phyloP scores from a whole-genome alignment of 2,888 invertebrate species.

The Cancer borealis region DNA sequence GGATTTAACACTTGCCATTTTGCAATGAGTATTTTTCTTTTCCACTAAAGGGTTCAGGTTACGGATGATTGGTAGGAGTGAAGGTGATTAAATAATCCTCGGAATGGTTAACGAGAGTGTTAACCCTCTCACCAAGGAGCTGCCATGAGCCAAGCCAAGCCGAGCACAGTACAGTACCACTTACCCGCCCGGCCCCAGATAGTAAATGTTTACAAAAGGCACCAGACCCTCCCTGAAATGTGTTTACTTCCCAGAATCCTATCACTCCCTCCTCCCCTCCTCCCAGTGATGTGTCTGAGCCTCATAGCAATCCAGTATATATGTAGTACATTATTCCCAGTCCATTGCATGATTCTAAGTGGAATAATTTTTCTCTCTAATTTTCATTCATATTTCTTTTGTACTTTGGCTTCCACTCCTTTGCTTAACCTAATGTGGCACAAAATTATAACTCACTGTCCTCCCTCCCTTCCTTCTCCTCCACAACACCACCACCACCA shows the following conservation, averaged over 20 bases:
- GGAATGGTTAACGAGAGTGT: too few relatives aligned
- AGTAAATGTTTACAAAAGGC: conserved; percentile 13
- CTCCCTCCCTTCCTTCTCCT: background rate
- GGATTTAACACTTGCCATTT: background rate
- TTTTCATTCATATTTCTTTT: background rate
- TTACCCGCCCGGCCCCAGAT: too few relatives aligned
- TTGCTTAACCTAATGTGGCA: conserved; percentile 65
- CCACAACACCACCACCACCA: background rate
- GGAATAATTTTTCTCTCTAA: background rate
- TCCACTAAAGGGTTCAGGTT: background rate
- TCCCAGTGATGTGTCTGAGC: background rate
- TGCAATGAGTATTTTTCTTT: background rate
- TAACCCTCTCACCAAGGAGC: too few relatives aligned
- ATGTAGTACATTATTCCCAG: background rate
- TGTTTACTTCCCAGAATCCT: background rate
- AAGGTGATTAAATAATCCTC: background rate
- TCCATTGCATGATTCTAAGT: background rate
- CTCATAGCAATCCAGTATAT: background rate
- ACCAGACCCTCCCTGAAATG: conserved; percentile 14
- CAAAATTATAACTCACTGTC: conserved; percentile 44
- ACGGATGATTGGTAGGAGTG: background rate
- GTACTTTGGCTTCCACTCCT: background rate
- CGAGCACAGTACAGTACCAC: too few relatives aligned
- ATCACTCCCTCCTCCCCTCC: background rate
- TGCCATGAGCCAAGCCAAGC: too few relatives aligned